phyloP scores from a whole-genome alignment of 1,140 invertebrate species.

The Drosophila melanica region DNA sequence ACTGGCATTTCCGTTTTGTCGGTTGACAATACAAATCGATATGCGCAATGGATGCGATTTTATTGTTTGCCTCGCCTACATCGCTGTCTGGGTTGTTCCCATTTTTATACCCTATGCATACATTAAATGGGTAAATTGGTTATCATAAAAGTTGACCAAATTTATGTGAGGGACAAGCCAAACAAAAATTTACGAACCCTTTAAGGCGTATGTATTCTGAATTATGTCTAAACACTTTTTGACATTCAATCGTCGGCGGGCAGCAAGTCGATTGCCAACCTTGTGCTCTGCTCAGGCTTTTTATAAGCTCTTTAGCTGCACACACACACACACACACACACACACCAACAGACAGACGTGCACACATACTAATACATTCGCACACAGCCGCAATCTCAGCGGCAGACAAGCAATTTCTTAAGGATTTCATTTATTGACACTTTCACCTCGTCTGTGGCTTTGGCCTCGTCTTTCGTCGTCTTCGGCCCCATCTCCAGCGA shows the following conservation, averaged over 20 bases:
- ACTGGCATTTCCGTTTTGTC: conserved; percentile 49
- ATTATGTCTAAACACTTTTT: conserved; percentile 75
- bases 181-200: no score
- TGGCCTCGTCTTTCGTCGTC: conserved; percentile 26
- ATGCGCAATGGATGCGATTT: conserved; percentile 39
- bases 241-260: conserved; percentile 66
- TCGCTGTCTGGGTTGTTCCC: neutral
- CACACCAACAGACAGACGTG: neutral
- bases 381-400: conserved; percentile 13
- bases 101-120: neutral
- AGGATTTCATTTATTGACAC: conserved; percentile 80
- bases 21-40: conserved; percentile 61
- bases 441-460: conserved; percentile 52
- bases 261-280: conserved; percentile 42
- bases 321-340: conserved; percentile 7
- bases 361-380: neutral
- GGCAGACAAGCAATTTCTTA: conserved; percentile 76
- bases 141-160: no score
- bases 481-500: conserved; percentile 5
- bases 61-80: conserved; percentile 10
- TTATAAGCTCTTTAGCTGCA: conserved; percentile 57
- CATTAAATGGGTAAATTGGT: no score
- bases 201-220: neutral
- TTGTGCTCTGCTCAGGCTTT: conserved; percentile 23
- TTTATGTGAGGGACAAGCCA: no score